Evolutionary conservation across 1,140 invertebrate genomes (phyloP).

Genomic region (Drosophila nasuta): DNA sequence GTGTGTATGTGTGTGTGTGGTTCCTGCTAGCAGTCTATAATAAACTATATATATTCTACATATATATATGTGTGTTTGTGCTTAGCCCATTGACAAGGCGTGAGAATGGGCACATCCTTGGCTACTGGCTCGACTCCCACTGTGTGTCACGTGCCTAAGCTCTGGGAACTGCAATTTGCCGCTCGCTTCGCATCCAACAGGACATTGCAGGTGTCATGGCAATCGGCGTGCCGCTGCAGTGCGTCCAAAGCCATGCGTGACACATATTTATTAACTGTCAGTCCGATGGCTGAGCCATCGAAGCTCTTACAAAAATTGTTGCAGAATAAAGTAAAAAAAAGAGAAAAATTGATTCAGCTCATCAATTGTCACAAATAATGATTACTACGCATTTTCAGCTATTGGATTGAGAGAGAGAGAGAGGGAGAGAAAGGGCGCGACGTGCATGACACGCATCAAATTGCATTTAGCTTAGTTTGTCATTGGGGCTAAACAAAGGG

Average conservation of each 20-base stretch:
- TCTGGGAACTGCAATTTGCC: slow-evolving; percentile 32
- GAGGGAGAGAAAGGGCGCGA: neutral
- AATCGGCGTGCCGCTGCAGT: slow-evolving; percentile 50
- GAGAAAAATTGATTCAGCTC: slow-evolving; percentile 70
- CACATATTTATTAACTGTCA: slow-evolving; percentile 80
- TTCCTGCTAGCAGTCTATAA: neutral
- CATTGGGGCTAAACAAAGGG: slow-evolving; percentile 57
- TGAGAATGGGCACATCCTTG: slow-evolving; percentile 56
- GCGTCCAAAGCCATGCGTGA: slow-evolving; percentile 65
- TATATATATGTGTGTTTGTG: slow-evolving; percentile 11
- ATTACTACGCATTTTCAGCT: slow-evolving; percentile 77
- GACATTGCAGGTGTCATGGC: slow-evolving; percentile 62
- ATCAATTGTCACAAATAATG: slow-evolving; percentile 82
- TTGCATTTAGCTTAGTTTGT: slow-evolving; percentile 82
- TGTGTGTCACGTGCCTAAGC: slow-evolving; percentile 73
- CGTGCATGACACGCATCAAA: slow-evolving; percentile 76
- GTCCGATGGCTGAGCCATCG: slow-evolving; percentile 24
- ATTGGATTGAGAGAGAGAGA: neutral
- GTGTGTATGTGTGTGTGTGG: slow-evolving; percentile 12
- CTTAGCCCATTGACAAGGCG: slow-evolving; percentile 57
- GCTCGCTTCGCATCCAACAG: slow-evolving; percentile 14
- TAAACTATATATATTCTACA: neutral
- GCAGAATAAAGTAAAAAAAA: slow-evolving; percentile 24
- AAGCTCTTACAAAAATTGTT: slow-evolving; percentile 48
- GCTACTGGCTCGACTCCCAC: slow-evolving; percentile 14